A percentile compares a stretch with the other conserved stretches of the same genome.
Evolutionary conservation across 2,888 invertebrate genomes (phyloP).

Genomic region (Drosophila borborema): DNA sequence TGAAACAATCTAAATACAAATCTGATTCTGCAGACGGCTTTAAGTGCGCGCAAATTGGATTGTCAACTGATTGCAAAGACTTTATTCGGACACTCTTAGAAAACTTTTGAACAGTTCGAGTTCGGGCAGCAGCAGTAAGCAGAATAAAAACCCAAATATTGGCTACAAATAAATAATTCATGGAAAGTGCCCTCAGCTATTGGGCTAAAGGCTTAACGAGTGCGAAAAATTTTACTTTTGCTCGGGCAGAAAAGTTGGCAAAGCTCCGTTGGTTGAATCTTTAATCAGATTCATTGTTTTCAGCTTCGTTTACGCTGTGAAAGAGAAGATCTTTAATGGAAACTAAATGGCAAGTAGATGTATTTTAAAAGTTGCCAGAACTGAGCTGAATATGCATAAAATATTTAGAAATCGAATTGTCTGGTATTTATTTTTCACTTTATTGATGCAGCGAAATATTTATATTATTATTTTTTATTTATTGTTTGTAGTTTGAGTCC

Average conservation of each 20-base stretch:
- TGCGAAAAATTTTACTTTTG: slow-evolving; percentile 1
- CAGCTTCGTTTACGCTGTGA: neutral
- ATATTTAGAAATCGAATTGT: no score
- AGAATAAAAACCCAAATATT: slow-evolving; percentile 7
- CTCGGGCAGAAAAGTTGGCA: neutral
- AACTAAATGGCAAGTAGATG: neutral
- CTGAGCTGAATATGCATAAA: no score
- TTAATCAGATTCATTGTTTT: neutral
- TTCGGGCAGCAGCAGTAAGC: neutral
- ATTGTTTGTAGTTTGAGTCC: no score
- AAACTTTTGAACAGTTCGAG: neutral
- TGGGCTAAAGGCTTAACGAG: slow-evolving; percentile 5
- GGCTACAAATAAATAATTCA: slow-evolving; percentile 7
- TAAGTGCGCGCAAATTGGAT: slow-evolving; percentile 19
- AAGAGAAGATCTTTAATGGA: neutral
- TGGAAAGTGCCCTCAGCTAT: neutral
- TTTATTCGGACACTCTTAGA: neutral
- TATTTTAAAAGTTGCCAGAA: neutral
- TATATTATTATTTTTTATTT: no score
- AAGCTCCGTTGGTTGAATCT: neutral
- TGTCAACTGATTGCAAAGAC: slow-evolving; percentile 8
- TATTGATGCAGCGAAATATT: no score
- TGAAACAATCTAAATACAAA: slow-evolving; percentile 20
- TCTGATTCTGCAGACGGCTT: slow-evolving; percentile 20
- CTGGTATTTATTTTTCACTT: no score